Evolutionary conservation across 2,888 invertebrate genomes (phyloP).

Genomic region (Watsonalla cultraria): DNA sequence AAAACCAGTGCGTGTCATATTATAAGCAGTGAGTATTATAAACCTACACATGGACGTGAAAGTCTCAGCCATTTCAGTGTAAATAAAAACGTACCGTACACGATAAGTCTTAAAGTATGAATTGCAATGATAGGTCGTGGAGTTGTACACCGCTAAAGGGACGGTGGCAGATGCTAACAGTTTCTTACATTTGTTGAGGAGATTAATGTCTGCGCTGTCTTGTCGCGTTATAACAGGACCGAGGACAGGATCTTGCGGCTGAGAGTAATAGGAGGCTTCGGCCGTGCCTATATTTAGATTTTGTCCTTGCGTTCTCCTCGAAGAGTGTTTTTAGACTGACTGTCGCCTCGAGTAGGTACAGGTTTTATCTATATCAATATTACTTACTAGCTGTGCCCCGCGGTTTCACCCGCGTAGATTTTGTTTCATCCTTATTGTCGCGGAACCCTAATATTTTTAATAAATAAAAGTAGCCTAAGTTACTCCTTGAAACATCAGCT

Average conservation of each 20-base stretch:
- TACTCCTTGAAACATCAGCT: too few relatives aligned
- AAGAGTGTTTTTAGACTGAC: too few relatives aligned
- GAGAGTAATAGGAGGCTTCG: conserved; percentile 9
- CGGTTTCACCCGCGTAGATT: too few relatives aligned
- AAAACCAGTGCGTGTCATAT: too few relatives aligned
- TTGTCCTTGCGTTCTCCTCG: not conserved
- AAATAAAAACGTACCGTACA: not conserved
- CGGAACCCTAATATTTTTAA: too few relatives aligned
- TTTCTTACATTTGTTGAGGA: conserved; percentile 51
- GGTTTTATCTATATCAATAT: too few relatives aligned
- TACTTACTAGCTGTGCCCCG: too few relatives aligned
- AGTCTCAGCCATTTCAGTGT: conserved; percentile 1
- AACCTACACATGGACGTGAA: too few relatives aligned
- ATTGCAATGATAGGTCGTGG: not conserved
- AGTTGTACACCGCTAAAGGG: not conserved
- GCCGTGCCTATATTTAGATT: conserved; percentile 1
- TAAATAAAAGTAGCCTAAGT: too few relatives aligned
- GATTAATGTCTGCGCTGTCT: conserved; percentile 55
- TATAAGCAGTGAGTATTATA: too few relatives aligned
- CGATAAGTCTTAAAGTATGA: not conserved
- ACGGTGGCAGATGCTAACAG: conserved; percentile 38
- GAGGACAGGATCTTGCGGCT: conserved; percentile 18
- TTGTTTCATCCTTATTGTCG: too few relatives aligned
- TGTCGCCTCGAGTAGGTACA: too few relatives aligned
- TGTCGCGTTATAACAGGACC: conserved; percentile 27